A percentile compares a stretch with the other conserved stretches of the same genome.
Conservation (phyloP, 2,113 vertebrate genomes). For the Chascanopsetta lugubris region DNA sequence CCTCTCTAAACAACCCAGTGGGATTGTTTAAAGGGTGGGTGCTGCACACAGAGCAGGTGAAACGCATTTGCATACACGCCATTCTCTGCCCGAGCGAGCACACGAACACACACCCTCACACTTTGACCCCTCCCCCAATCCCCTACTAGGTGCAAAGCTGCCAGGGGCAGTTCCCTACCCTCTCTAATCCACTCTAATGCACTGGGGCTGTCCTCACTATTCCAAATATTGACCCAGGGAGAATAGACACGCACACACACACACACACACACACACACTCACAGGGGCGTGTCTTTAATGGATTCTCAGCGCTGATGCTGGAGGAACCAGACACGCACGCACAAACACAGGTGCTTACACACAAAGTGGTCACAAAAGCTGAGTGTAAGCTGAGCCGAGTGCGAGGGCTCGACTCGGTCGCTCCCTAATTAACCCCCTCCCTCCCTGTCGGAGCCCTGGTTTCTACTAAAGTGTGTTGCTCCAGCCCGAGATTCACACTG, state of each 20-base stretch:
- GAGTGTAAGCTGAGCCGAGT: conserved; percentile 73
- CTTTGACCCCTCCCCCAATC: conserved; percentile 18
- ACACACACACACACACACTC: conserved; percentile 35
- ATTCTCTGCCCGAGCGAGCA: conserved; percentile 22
- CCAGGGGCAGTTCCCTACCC: conserved; percentile 59
- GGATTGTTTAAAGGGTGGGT: conserved; percentile 66
- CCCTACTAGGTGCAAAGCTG: conserved; percentile 71
- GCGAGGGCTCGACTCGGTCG: conserved; percentile 55
- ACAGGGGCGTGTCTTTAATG: conserved; percentile 67
- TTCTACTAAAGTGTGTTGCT: conserved; percentile 19
- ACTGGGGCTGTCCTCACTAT: conserved; percentile 75
- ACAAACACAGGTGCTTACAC: conserved; percentile 54
- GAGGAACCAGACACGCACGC: conserved; percentile 42
- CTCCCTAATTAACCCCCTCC: conserved; percentile 68
- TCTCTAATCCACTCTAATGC: conserved; percentile 79
- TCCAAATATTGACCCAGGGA: conserved; percentile 84
- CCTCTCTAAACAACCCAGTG: conserved; percentile 59
- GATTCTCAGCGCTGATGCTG: conserved; percentile 63
- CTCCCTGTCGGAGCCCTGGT: conserved; percentile 23
- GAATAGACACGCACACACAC: conserved; percentile 45
- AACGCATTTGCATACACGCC: conserved; percentile 54
- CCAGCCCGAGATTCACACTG: conserved; percentile 24
- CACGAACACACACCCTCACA: conserved; percentile 31
- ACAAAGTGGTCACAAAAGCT: conserved; percentile 62
- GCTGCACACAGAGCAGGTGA: conserved; percentile 54